A percentile compares a stretch with the other conserved stretches of the same genome.
These are phyloP conservation scores for Luffia ferchaultella DNA, from an alignment of 2,888 invertebrate species.

Conservation along the genomic window DNA sequence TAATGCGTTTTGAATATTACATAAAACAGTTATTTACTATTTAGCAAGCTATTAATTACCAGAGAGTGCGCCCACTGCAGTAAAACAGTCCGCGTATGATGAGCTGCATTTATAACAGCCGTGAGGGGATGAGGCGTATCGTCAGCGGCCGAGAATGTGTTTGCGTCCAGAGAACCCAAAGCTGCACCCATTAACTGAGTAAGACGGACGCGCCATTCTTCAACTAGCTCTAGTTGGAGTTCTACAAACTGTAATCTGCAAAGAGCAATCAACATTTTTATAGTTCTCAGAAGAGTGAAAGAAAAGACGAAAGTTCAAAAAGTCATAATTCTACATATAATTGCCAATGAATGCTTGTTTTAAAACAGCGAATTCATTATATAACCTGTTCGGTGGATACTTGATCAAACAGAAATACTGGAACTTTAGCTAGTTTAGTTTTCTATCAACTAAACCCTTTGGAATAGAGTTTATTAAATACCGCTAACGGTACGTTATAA, in stretches of 20 bases:
- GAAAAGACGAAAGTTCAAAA: no score
- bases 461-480: no score
- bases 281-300: no score
- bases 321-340: no score
- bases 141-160: constrained; percentile 30
- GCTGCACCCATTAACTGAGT: constrained; percentile 73
- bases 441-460: no score
- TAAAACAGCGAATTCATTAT: neutral
- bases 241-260: constrained; percentile 83
- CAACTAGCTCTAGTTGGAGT: constrained; percentile 87
- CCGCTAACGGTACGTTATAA: no score
- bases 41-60: no score
- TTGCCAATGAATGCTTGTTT: neutral
- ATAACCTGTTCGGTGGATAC: neutral
- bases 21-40: neutral
- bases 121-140: constrained; percentile 71
- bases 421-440: no score
- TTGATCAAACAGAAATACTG: no score
- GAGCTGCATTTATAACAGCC: constrained; percentile 50
- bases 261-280: neutral
- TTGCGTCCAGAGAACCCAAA: constrained; percentile 21
- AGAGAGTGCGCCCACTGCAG: constrained; percentile 57
- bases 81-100: constrained; percentile 44
- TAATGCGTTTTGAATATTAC: no score
- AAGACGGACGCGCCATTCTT: constrained; percentile 88